phyloP scores from a whole-genome alignment of 1,140 invertebrate species.

The Wasmannia auropunctata region DNA sequence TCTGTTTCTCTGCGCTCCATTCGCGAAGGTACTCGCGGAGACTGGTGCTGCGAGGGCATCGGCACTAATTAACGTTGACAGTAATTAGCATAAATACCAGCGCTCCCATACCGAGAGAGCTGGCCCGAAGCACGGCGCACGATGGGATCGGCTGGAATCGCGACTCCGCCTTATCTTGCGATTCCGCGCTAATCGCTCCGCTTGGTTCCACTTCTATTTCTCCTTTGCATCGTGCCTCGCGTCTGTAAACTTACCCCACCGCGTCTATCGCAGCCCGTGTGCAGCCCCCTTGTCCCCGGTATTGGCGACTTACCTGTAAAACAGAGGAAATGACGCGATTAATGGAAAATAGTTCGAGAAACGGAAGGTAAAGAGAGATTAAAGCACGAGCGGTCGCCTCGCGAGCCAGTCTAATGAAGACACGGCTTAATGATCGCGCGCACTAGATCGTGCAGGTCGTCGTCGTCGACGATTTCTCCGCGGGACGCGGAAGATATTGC shows the following conservation, averaged over 20 bases:
- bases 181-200: slow-evolving; percentile 79
- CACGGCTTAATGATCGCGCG: slow-evolving; percentile 31
- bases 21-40: background rate
- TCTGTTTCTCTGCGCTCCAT: background rate
- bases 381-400: background rate
- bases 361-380: slow-evolving; percentile 5
- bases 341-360: slow-evolving; percentile 23
- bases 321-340: slow-evolving; percentile 57
- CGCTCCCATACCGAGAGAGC: slow-evolving; percentile 75
- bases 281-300: slow-evolving; percentile 27
- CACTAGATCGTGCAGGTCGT: background rate
- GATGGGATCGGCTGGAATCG: slow-evolving; percentile 66
- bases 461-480: background rate
- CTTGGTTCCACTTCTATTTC: slow-evolving; percentile 73
- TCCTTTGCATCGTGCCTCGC: slow-evolving; percentile 39
- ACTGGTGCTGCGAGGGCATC: slow-evolving; percentile 56
- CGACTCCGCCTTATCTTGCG: slow-evolving; percentile 78
- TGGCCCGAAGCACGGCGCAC: slow-evolving; percentile 58
- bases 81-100: slow-evolving; percentile 85
- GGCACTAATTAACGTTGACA: slow-evolving; percentile 84
- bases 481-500: slow-evolving; percentile 35
- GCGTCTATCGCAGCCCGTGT: background rate
- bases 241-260: background rate
- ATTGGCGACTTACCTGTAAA: slow-evolving; percentile 71
- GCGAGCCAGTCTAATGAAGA: slow-evolving; percentile 38